These are phyloP conservation scores for Illadopsis cleaveri DNA, from an alignment of 2,113 vertebrate species.

Conservation along the genomic window DNA sequence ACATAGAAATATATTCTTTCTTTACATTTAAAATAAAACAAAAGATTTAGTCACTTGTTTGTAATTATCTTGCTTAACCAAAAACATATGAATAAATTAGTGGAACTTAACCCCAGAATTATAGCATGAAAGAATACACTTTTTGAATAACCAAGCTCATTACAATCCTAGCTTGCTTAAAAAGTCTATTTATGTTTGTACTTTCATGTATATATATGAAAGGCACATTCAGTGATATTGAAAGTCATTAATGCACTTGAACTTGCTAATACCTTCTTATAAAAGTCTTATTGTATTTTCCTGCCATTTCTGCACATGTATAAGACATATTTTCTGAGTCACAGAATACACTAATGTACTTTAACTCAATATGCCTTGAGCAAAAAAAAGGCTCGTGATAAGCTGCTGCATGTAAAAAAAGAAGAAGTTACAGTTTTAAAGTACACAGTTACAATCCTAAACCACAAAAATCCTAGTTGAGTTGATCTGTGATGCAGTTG, in stretches of 20 bases:
- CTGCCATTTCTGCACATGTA: background rate
- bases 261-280: background rate
- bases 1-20: background rate
- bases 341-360: background rate
- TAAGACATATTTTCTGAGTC: background rate
- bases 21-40: background rate
- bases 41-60: background rate
- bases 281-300: background rate
- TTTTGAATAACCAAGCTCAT: background rate
- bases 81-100: background rate
- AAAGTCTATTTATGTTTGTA: background rate
- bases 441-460: background rate
- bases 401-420: background rate
- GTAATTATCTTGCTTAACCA: background rate
- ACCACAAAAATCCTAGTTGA: background rate
- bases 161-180: background rate
- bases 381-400: background rate
- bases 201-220: background rate
- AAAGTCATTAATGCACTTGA: background rate
- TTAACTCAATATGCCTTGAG: background rate
- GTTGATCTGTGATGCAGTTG: background rate
- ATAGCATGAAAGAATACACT: background rate
- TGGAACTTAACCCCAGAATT: background rate
- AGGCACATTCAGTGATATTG: background rate
- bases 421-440: background rate